Percentiles rank a stretch among this genome's conserved stretches.
These are phyloP conservation scores for Drosophila repleta DNA, from an alignment of 1,140 invertebrate genomes.

Conservation along the genomic window DNA sequence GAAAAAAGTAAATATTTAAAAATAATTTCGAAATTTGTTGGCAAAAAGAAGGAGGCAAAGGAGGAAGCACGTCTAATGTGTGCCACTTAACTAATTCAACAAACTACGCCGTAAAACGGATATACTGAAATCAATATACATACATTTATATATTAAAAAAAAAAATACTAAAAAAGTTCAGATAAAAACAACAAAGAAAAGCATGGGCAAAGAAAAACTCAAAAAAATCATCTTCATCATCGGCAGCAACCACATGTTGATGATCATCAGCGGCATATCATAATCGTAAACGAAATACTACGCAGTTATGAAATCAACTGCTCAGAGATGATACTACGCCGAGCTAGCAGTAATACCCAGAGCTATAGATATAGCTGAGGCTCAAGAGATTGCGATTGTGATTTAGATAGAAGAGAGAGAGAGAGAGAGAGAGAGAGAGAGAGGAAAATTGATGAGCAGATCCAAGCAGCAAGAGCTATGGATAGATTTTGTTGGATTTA, in stretches of 20 bases:
- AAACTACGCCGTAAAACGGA: conserved; percentile 66
- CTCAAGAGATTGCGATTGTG: too few species aligned
- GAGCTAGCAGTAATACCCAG: conserved; percentile 3
- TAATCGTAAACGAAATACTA: conserved; percentile 53
- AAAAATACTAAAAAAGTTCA: conserved; percentile 5
- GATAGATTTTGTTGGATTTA: too few species aligned
- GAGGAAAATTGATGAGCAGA: too few species aligned
- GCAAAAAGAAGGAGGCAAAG: conserved; percentile 22
- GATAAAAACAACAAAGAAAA: conserved; percentile 23
- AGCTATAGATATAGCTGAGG: not conserved
- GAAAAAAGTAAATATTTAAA: conserved; percentile 69
- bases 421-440: too few species aligned
- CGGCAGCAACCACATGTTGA: conserved; percentile 39
- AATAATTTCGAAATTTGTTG: conserved; percentile 28
- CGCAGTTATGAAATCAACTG: conserved; percentile 74
- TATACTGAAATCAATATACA: conserved; percentile 65
- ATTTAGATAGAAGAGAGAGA: too few species aligned
- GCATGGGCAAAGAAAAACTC: conserved; percentile 56
- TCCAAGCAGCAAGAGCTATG: too few species aligned
- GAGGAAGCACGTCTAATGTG: conserved; percentile 48
- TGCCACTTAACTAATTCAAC: conserved; percentile 77
- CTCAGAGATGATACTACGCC: conserved; percentile 7
- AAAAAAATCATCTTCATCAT: conserved; percentile 61
- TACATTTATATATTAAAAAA: not conserved
- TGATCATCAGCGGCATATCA: conserved; percentile 38